Evolutionary conservation across 2,888 invertebrate genomes (phyloP).

Genomic region (Argyresthia albistria): DNA sequence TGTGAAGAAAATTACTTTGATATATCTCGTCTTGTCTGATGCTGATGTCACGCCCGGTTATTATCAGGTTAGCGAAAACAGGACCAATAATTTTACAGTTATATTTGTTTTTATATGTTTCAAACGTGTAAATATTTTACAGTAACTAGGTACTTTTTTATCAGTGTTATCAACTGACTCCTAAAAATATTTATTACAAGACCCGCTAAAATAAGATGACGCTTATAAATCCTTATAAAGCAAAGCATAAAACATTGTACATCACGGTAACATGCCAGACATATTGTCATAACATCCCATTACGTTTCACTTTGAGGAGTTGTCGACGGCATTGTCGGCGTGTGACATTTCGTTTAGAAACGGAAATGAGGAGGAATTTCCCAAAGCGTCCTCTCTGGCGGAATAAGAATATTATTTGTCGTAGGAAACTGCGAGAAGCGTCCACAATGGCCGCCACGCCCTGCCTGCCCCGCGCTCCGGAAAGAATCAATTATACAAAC

Average conservation of each 20-base stretch:
- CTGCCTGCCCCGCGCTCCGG: slow-evolving; percentile 43
- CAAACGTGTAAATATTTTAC: too few relatives aligned
- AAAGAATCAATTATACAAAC: slow-evolving; percentile 68
- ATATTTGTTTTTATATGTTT: too few relatives aligned
- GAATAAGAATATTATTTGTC: slow-evolving; percentile 58
- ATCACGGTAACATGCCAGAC: slow-evolving; percentile 24
- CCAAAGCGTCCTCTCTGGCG: slow-evolving; percentile 41
- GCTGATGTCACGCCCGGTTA: slow-evolving; percentile 28
- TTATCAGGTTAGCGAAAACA: slow-evolving; percentile 38
- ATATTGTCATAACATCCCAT: slow-evolving; percentile 64
- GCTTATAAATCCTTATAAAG: too few relatives aligned
- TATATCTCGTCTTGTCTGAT: slow-evolving; percentile 28
- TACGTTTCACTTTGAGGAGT: slow-evolving; percentile 57
- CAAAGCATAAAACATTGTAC: too few relatives aligned
- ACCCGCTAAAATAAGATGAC: too few relatives aligned
- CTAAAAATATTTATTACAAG: too few relatives aligned
- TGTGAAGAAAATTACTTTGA: slow-evolving; percentile 22
- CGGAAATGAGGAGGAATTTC: slow-evolving; percentile 65
- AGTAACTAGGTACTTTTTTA: too few relatives aligned
- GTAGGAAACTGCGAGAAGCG: slow-evolving; percentile 25
- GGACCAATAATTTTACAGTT: slow-evolving; percentile 20
- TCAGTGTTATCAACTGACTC: too few relatives aligned
- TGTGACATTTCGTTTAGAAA: slow-evolving; percentile 51
- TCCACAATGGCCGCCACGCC: slow-evolving; percentile 40
- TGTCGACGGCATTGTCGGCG: slow-evolving; percentile 46